A percentile compares a stretch with the other conserved stretches of the same genome.
phyloP scores from a whole-genome alignment of 2,888 invertebrate genomes.

The Scaptomyza polygonia region DNA sequence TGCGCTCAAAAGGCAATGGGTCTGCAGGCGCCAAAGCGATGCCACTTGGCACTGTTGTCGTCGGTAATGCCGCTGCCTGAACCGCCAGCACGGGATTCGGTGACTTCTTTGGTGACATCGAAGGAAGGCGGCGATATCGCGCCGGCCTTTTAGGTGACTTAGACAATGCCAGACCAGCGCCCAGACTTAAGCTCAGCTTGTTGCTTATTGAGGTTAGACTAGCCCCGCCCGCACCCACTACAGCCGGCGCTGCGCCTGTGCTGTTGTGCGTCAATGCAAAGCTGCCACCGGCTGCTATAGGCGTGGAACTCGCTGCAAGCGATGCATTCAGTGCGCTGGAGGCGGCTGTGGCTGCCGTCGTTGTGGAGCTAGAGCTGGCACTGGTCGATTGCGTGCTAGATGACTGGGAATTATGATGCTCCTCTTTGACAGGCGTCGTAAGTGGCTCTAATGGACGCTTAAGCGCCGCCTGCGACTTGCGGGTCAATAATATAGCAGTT shows the following conservation, averaged over 20 bases:
- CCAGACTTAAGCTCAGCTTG: conserved; percentile 65
- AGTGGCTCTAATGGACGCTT: conserved; percentile 82
- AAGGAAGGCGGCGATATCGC: conserved; percentile 81
- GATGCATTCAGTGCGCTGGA: conserved; percentile 59
- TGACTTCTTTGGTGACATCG: conserved; percentile 83
- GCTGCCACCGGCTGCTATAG: conserved; percentile 37
- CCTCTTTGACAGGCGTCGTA: conserved; percentile 80
- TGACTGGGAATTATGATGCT: conserved; percentile 75
- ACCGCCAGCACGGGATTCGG: conserved; percentile 62
- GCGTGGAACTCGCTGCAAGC: conserved; percentile 49
- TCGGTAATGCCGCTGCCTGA: conserved; percentile 29
- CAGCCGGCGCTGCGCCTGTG: conserved; percentile 45
- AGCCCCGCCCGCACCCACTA: conserved; percentile 53
- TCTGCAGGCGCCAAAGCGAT: conserved; percentile 42
- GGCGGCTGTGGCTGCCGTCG: conserved; percentile 65
- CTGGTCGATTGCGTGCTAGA: conserved; percentile 68
- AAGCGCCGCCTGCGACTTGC: conserved; percentile 88
- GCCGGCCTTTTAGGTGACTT: conserved; percentile 83
- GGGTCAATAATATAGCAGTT: conserved; percentile 91
- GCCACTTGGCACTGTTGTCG: conserved; percentile 22
- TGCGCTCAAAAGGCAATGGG: conserved; percentile 74
- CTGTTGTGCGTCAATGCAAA: conserved; percentile 68
- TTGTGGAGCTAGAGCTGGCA: conserved; percentile 56
- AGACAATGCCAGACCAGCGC: conserved; percentile 49
- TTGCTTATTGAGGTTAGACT: conserved; percentile 67